Evolutionary conservation across 2,888 invertebrate genomes (phyloP).

Genomic region (Netelia virgata): DNA sequence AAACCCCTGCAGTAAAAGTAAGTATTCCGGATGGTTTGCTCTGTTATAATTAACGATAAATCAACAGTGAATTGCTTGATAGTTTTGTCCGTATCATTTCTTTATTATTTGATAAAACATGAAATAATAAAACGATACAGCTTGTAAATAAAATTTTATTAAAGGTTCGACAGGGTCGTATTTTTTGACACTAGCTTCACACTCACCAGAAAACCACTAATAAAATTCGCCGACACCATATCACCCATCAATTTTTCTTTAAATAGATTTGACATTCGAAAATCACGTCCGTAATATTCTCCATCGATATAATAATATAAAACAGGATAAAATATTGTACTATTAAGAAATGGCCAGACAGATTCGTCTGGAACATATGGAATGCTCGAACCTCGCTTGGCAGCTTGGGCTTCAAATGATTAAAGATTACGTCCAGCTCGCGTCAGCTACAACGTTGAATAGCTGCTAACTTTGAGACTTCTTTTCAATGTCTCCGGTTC

Average conservation of each 20-base stretch:
- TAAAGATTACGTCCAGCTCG: neutral
- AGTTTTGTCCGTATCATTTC: too few relatives aligned
- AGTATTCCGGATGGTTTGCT: slow-evolving; percentile 15
- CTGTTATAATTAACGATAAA: slow-evolving; percentile 24
- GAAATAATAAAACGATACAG: too few relatives aligned
- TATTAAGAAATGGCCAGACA: neutral
- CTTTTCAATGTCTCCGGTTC: neutral
- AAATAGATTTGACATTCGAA: neutral
- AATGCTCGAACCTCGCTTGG: neutral
- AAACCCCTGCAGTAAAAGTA: slow-evolving; percentile 27
- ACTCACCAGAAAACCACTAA: slow-evolving; percentile 38
- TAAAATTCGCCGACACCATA: slow-evolving; percentile 23
- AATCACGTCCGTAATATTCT: neutral
- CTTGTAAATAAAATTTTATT: too few relatives aligned
- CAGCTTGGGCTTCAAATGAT: neutral
- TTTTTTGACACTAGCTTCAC: neutral
- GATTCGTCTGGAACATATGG: neutral
- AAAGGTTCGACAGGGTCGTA: neutral
- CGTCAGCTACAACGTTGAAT: slow-evolving; percentile 1
- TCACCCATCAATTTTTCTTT: neutral
- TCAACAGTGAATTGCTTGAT: neutral
- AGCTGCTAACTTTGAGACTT: neutral
- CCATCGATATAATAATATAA: neutral
- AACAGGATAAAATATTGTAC: slow-evolving; percentile 4
- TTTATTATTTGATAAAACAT: too few relatives aligned